phyloP scores from a whole-genome alignment of 1,140 invertebrate genomes.

The Batillaria attramentaria region DNA sequence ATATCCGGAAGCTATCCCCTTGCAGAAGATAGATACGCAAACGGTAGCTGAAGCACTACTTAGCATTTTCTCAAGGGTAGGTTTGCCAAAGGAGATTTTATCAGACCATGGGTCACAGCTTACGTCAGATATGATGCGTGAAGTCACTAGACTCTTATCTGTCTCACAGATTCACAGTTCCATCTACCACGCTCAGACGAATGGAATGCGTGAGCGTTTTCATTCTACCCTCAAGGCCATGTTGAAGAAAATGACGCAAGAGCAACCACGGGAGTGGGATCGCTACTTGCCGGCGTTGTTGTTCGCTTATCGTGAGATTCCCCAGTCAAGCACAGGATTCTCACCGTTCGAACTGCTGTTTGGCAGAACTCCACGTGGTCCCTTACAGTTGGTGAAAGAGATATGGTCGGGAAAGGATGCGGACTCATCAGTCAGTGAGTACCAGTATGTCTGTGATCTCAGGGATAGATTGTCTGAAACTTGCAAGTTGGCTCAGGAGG shows the following conservation, averaged over 20 bases:
- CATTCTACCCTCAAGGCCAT: slow-evolving; percentile 57
- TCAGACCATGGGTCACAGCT: slow-evolving; percentile 42
- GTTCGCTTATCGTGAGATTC: slow-evolving; percentile 29
- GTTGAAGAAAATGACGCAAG: slow-evolving; percentile 51
- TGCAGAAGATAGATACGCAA: slow-evolving; percentile 33
- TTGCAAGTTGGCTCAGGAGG: slow-evolving; percentile 31
- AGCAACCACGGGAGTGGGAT: slow-evolving; percentile 61
- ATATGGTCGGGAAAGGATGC: slow-evolving; percentile 43
- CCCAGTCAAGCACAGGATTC: slow-evolving; percentile 31
- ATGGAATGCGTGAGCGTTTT: slow-evolving; percentile 53
- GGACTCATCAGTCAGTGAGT: slow-evolving; percentile 37
- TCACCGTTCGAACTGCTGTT: slow-evolving; percentile 35
- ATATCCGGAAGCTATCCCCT: slow-evolving; percentile 42
- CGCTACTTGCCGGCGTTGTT: slow-evolving; percentile 40
- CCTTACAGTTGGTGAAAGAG: slow-evolving; percentile 40
- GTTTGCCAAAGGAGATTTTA: slow-evolving; percentile 63
- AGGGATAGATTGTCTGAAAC: not conserved
- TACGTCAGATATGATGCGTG: slow-evolving; percentile 31
- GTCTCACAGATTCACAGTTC: slow-evolving; percentile 36
- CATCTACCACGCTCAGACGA: slow-evolving; percentile 27
- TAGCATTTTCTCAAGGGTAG: slow-evolving; percentile 67
- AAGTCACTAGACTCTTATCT: slow-evolving; percentile 39
- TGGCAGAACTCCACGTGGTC: slow-evolving; percentile 22
- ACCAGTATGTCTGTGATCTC: slow-evolving; percentile 31
- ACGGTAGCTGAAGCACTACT: slow-evolving; percentile 39